Conservation (phyloP, 2,113 vertebrate genomes). For the Scomber colias region DNA sequence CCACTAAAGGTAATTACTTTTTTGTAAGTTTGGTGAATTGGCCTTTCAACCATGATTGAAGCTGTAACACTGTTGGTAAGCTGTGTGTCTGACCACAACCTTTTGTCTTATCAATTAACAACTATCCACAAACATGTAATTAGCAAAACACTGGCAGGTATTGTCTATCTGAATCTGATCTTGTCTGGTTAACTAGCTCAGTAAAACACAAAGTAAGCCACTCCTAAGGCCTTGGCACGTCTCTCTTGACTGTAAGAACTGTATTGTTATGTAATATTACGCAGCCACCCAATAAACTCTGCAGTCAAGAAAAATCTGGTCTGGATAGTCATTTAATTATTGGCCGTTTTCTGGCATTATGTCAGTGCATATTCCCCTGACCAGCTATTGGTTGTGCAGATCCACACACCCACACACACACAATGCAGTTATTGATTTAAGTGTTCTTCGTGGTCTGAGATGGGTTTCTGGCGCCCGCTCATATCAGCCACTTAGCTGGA, state of each 20-base stretch:
- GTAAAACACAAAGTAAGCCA: background rate
- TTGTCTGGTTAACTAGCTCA: background rate
- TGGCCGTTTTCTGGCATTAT: constrained; percentile 46
- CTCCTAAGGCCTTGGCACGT: background rate
- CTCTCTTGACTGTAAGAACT: background rate
- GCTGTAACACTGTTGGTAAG: background rate
- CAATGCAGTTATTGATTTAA: constrained; percentile 63
- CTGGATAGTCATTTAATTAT: constrained; percentile 40
- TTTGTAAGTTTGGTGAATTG: too few relatives aligned
- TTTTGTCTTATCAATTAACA: background rate
- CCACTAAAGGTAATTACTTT: too few relatives aligned
- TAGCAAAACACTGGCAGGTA: constrained; percentile 1
- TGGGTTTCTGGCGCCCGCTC: constrained; percentile 54
- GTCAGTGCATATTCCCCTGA: constrained; percentile 42
- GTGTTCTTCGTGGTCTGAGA: constrained; percentile 49
- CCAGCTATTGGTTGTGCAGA: constrained; percentile 14
- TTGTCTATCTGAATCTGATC: too few relatives aligned
- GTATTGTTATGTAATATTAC: constrained; percentile 44
- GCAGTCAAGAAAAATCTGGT: constrained; percentile 30
- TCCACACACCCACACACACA: constrained; percentile 6
- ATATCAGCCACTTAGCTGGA: constrained; percentile 62
- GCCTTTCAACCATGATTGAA: background rate
- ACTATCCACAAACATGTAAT: background rate
- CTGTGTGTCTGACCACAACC: background rate
- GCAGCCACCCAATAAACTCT: constrained; percentile 18